phyloP scores from a whole-genome alignment of 2,888 invertebrate species.

The Slavum lentiscoides region DNA sequence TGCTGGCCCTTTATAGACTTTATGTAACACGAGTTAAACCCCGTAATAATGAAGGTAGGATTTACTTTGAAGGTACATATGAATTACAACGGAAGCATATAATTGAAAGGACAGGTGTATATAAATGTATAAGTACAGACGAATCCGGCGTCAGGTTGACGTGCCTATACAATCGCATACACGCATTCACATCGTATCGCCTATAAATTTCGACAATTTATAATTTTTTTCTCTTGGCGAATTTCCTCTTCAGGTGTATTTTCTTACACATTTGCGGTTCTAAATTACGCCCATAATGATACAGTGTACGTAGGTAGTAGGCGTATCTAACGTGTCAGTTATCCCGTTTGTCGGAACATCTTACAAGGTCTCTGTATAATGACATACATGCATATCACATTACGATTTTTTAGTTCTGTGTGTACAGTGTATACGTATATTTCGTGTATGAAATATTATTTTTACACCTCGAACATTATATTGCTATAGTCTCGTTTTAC shows the following conservation, averaged over 20 bases:
- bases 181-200: background rate
- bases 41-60: background rate
- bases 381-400: background rate
- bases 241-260: background rate
- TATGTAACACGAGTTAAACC: background rate
- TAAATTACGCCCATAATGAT: constrained; percentile 15
- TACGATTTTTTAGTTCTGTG: background rate
- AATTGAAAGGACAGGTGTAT: constrained; percentile 18
- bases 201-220: background rate
- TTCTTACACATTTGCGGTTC: background rate
- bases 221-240: background rate
- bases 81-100: background rate
- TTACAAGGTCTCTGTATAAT: background rate
- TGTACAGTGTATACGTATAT: background rate
- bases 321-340: background rate
- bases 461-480: background rate
- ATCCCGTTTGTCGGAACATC: background rate
- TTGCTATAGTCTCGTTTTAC: too few species aligned
- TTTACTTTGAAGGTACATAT: too few species aligned
- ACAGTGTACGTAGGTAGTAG: background rate
- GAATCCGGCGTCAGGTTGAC: constrained; percentile 4
- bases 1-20: background rate
- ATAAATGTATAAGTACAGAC: background rate
- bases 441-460: background rate
- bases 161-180: background rate